Conservation (phyloP, 2,113 vertebrate species). For the Mastomys natalensis region DNA sequence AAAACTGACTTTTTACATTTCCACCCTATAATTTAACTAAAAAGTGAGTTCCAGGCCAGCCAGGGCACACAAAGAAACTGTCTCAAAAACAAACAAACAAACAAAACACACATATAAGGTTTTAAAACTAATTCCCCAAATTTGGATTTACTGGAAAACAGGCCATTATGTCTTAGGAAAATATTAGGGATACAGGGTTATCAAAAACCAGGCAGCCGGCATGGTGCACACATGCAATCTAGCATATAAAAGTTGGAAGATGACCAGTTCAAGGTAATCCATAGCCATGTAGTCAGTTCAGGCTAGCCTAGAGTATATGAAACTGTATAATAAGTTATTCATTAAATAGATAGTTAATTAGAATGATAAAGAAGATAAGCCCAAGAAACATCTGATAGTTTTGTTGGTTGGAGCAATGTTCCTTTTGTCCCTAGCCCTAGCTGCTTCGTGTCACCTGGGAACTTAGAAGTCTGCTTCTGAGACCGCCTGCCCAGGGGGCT, state of each 20-base stretch:
- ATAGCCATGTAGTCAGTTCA: background rate
- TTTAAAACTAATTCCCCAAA: slow-evolving; percentile 28
- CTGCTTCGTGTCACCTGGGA: background rate
- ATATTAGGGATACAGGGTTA: background rate
- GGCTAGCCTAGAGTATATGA: background rate
- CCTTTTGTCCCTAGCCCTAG: background rate
- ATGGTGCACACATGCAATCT: background rate
- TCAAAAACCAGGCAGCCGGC: background rate
- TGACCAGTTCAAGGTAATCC: background rate
- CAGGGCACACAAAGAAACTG: background rate
- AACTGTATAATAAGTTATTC: background rate
- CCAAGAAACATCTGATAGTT: background rate
- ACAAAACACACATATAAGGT: background rate
- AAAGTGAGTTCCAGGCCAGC: background rate
- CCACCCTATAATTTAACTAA: too few species aligned
- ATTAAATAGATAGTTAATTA: background rate
- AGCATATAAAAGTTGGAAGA: background rate
- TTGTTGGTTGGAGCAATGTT: background rate
- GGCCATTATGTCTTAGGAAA: slow-evolving; percentile 24
- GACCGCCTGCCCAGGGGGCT: background rate
- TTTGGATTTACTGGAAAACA: slow-evolving; percentile 23
- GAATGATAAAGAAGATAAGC: background rate
- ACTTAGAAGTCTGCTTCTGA: background rate
- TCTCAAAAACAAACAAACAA: background rate
- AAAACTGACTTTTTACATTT: too few species aligned